Evolutionary conservation across 2,797 vertebrate species (phyloP), one percentile per base, ranked within the genome.

Genomic region (Capromys pilorides): DNA sequence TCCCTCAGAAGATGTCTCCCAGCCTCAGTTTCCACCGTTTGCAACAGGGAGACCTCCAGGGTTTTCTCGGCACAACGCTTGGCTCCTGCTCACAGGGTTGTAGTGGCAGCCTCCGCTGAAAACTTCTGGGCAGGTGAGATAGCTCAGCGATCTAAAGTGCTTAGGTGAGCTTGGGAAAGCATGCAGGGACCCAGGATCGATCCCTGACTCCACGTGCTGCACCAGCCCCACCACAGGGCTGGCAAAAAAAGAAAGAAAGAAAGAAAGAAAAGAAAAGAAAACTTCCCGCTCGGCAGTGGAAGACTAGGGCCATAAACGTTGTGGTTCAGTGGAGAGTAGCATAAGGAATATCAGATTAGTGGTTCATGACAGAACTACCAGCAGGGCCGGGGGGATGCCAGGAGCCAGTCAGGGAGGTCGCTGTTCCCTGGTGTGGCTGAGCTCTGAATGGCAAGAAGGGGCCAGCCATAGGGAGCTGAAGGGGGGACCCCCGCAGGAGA

Each of bases 241-340:
- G 54, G 14, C 54, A 8, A 45, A 45, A 45, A 8, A 45, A 45
- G 8, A 8, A 45, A 45, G 8, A 8, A 45, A 45, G 45, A 8
- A 45, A n/a, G 8, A 45, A 45, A 45, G 8, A 45, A 8, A 45
- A 45, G 18, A 57, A 57, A 57, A 57, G 6, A 21, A 18, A 22
- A 18, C 0, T 7, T 36, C 22, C 6, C n/a, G 10, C 57, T 31
- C 5, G 28, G 24, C 33, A 33, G 1, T 0, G 0, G 31, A 10
- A 54, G 64, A 24, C 45, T 33, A 59, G 26, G 36, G 22, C 24
- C 33, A 8, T 3, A 5, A 5, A 14, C 66, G 18, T 12, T 36
- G 9, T 5, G 9, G 51, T 49, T 4, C 12, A 22, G 49, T 11
- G 2, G 45, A 21, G n/a, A 59, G 18, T 12, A 21, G 4, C 10